Base-by-base conservation (phyloP, 2,113 vertebrate species). In the Poeciliopsis retropinna region DNA sequence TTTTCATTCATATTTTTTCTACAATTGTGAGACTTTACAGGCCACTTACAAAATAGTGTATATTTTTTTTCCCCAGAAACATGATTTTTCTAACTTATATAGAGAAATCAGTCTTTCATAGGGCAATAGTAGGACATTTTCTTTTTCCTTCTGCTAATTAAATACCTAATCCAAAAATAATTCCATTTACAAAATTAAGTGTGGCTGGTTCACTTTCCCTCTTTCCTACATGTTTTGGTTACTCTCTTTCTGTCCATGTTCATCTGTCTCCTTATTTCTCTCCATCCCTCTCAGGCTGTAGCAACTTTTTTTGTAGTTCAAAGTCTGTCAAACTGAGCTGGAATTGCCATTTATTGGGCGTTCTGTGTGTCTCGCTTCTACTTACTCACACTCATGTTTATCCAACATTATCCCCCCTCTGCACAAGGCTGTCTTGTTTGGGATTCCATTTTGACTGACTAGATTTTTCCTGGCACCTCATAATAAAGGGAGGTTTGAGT, bases 381-480 rank as follows among this genome's bases (percentile, higher is more conserved):
- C 41, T 60, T 63, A 71, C 39, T 67, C 39, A 28, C n/a, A n/a
- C 61, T 80, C 39, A 47, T 64, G 73, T 84, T 82, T 82, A 80
- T 76, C 74, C 72, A 67, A 72, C 75, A 84, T 82, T 63, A 84
- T 80, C 79, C 83, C 67, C 22, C 63, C 65, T 77, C 60, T 84
- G 81, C 84, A 79, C 72, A 70, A 65, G 64, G 76, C 60, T 0
- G 57, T 82, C 76, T 80, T 85, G 72, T 72, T 86, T 72, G 84
- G 80, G 69, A 67, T 85, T 84, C 61, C 72, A 84, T 90, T 90
- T 84, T 79, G 71, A 70, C 67, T 82, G 67, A 76, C 78, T 82
- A 80, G 71, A 87, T 85, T 67, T 77, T 87, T 72, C 69, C 51
- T 60, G 28, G 72, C 87, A 79, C 79, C 79, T 87, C 75, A 80